A percentile compares a stretch with the other conserved stretches of the same genome.
These are phyloP conservation scores for Cavia porcellus DNA, from an alignment of 2,113 vertebrate species.

Conservation along the genomic window DNA sequence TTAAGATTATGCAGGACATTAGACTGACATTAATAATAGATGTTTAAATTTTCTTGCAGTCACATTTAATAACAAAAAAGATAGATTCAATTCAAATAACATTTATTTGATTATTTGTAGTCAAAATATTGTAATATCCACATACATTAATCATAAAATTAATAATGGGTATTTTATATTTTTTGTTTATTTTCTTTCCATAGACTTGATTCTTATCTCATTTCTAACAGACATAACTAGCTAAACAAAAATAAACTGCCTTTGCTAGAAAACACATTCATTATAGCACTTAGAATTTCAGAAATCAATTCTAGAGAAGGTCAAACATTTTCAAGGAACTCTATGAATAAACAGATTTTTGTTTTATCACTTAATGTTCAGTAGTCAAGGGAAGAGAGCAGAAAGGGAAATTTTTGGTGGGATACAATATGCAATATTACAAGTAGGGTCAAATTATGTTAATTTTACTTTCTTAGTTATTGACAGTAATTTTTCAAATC, in stretches of 20 bases:
- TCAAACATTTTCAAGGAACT: not conserved
- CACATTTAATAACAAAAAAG: not conserved
- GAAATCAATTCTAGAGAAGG: not conserved
- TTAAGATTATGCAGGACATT: not conserved
- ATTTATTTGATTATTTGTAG: not conserved
- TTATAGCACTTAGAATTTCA: not conserved
- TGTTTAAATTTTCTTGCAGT: not conserved
- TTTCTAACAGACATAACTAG: not conserved
- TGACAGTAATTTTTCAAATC: constrained; percentile 60
- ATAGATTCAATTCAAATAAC: not conserved
- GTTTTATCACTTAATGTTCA: not conserved
- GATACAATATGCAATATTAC: not conserved
- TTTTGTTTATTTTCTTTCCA: not conserved
- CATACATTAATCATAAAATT: not conserved
- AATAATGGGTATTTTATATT: not conserved
- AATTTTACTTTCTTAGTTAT: constrained; percentile 39
- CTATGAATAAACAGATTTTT: not conserved
- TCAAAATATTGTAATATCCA: not conserved
- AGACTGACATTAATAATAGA: not conserved
- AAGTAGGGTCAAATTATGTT: constrained; percentile 7
- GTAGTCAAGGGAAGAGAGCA: not conserved
- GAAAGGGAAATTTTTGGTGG: not conserved
- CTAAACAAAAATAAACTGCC: not conserved
- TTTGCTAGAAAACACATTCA: not conserved
- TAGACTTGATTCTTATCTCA: not conserved